These are phyloP conservation scores for Diarsia mendica DNA, from an alignment of 2,888 invertebrate species.

Conservation along the genomic window DNA sequence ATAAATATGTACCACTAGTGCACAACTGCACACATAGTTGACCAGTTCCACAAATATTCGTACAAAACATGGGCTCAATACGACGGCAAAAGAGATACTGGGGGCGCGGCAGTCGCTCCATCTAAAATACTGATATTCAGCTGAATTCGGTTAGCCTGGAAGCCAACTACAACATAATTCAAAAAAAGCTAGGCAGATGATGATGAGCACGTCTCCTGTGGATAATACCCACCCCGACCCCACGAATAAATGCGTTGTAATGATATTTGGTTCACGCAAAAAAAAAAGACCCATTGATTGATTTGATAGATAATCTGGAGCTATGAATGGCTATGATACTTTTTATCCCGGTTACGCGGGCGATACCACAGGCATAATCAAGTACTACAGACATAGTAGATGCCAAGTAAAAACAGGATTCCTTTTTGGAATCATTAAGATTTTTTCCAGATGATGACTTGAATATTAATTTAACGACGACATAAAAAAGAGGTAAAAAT, in stretches of 20 bases:
- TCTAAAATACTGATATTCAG: too few species aligned
- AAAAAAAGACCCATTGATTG: neutral
- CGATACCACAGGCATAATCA: neutral
- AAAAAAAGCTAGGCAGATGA: too few species aligned
- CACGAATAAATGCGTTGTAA: neutral
- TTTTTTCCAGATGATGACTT: conserved; percentile 10
- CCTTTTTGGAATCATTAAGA: conserved; percentile 20
- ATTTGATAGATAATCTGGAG: too few species aligned
- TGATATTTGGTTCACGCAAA: neutral
- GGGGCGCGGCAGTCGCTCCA: too few species aligned
- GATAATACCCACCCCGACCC: neutral
- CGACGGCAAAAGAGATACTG: too few species aligned
- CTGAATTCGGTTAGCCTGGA: too few species aligned
- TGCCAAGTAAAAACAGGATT: conserved; percentile 7
- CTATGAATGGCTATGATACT: neutral
- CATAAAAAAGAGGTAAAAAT: conserved; percentile 26
- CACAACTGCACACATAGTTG: too few species aligned
- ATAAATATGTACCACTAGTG: too few species aligned
- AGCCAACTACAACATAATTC: too few species aligned
- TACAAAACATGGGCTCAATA: too few species aligned
- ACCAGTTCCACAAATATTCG: too few species aligned
- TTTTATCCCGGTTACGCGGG: neutral
- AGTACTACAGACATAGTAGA: neutral
- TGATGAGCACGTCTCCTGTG: too few species aligned
- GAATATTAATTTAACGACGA: conserved; percentile 30